phyloP scores from a whole-genome alignment of 2,113 vertebrate species.

The Nycticebus coucang region DNA sequence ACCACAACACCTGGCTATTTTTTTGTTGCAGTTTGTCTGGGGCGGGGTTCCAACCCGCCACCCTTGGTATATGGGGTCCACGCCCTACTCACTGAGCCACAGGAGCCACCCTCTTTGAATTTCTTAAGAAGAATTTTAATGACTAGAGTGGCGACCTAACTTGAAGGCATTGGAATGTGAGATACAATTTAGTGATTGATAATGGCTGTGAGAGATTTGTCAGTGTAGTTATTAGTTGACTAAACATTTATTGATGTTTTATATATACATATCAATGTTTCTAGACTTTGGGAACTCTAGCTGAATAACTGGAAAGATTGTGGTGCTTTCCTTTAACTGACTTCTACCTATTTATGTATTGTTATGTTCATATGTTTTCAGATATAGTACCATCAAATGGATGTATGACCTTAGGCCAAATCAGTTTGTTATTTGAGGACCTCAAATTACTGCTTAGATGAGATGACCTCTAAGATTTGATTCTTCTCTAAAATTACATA shows the following conservation, averaged over 20 bases:
- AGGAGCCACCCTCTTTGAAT: too few species aligned
- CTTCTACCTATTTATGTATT: not conserved
- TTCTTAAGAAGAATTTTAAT: not conserved
- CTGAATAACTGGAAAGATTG: slow-evolving; percentile 12
- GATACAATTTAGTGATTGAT: not conserved
- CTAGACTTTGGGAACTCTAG: not conserved
- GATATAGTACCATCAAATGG: not conserved
- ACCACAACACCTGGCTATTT: too few species aligned
- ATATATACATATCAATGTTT: not conserved
- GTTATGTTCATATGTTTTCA: not conserved
- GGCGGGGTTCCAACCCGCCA: too few species aligned
- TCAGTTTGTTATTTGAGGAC: not conserved
- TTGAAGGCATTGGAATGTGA: not conserved
- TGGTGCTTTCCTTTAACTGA: slow-evolving; percentile 19
- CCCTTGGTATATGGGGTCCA: too few species aligned
- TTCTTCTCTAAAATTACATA: slow-evolving; percentile 17
- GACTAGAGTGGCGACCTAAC: not conserved
- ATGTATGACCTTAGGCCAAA: not conserved
- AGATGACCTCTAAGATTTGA: slow-evolving; percentile 32
- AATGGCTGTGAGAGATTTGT: slow-evolving; percentile 43
- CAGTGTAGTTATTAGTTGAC: slow-evolving; percentile 1
- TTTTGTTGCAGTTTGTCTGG: too few species aligned
- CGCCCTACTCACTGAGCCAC: too few species aligned
- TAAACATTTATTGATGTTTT: not conserved
- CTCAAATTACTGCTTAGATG: slow-evolving; percentile 26